Percentiles rank a stretch among this genome's conserved stretches.
These are phyloP conservation scores for Drosophila koepferae DNA, from an alignment of 2,888 invertebrate species.

Conservation along the genomic window DNA sequence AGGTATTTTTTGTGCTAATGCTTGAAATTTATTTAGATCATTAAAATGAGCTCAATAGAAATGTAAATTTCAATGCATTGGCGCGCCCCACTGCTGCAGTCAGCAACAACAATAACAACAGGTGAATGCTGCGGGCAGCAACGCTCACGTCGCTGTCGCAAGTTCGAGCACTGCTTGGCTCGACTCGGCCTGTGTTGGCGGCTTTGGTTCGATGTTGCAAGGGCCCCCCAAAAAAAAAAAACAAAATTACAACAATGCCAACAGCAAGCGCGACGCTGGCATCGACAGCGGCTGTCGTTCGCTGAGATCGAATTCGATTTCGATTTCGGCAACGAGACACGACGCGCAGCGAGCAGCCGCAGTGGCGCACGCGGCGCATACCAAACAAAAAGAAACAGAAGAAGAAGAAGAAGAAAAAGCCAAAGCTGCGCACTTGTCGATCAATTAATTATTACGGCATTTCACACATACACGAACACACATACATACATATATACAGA, in stretches of 20 bases:
- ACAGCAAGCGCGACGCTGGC: slow-evolving; percentile 30
- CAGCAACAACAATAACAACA: slow-evolving; percentile 43
- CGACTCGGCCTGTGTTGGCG: slow-evolving; percentile 20
- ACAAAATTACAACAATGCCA: slow-evolving; percentile 17
- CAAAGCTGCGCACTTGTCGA: slow-evolving; percentile 76
- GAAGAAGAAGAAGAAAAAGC: slow-evolving; percentile 3
- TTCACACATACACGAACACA: slow-evolving; percentile 52
- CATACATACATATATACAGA: slow-evolving; percentile 16
- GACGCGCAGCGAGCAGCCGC: slow-evolving; percentile 22
- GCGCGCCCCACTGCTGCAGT: slow-evolving; percentile 13
- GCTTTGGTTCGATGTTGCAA: slow-evolving; percentile 58
- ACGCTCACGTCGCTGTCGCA: slow-evolving; percentile 47
- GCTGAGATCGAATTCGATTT: slow-evolving; percentile 65
- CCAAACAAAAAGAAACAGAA: slow-evolving; percentile 45
- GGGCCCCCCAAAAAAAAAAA: slow-evolving; percentile 48
- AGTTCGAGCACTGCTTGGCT: slow-evolving; percentile 31
- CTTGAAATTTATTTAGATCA: slow-evolving; percentile 31
- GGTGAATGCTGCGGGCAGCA: slow-evolving; percentile 52
- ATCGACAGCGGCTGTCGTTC: slow-evolving; percentile 15
- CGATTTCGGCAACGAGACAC: slow-evolving; percentile 47
- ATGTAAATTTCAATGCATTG: slow-evolving; percentile 48
- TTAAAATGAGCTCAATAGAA: slow-evolving; percentile 39
- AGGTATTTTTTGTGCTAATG: slow-evolving; percentile 38
- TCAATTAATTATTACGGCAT: slow-evolving; percentile 79
- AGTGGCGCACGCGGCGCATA: slow-evolving; percentile 60